Evolutionary conservation across 37 sponge, comb jelly and placozoan genomes (phyloP).

Genomic region (Spongilla lacustris): DNA sequence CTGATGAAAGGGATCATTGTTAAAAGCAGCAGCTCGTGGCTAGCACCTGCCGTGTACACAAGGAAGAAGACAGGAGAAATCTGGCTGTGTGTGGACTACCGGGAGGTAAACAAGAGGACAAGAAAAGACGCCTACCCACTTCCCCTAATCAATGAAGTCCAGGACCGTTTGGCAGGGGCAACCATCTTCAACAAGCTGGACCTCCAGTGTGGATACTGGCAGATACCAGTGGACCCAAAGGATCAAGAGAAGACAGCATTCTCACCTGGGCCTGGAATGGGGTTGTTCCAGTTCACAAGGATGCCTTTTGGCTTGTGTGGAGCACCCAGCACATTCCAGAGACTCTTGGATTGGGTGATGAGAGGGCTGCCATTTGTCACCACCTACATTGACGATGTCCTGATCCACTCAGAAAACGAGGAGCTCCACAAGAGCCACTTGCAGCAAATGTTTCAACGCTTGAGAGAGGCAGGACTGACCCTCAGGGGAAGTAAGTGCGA

Average conservation of each 20-base stretch:
- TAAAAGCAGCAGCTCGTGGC: slow-evolving; percentile 63
- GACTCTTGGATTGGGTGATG: slow-evolving; percentile 56
- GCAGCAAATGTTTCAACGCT: slow-evolving; percentile 48
- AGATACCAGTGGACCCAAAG: slow-evolving; percentile 52
- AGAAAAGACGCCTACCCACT: slow-evolving; percentile 68
- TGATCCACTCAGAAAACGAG: slow-evolving; percentile 24
- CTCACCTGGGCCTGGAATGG: slow-evolving; percentile 67
- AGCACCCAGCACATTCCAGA: slow-evolving; percentile 65
- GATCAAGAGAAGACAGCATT: slow-evolving; percentile 64
- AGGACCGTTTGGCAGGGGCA: slow-evolving; percentile 59
- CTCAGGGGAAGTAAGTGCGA: slow-evolving; percentile 58
- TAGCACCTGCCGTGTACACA: slow-evolving; percentile 70
- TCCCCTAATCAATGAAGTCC: slow-evolving; percentile 68
- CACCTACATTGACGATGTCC: slow-evolving; percentile 56
- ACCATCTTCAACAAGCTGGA: slow-evolving; percentile 58
- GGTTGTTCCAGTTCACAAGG: slow-evolving; percentile 53
- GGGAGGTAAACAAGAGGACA: slow-evolving; percentile 66
- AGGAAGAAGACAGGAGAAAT: slow-evolving; percentile 56
- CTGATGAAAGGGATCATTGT: slow-evolving; percentile 64
- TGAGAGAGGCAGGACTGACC: slow-evolving; percentile 59
- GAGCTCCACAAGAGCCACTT: slow-evolving; percentile 43
- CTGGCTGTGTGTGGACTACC: slow-evolving; percentile 61
- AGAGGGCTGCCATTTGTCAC: slow-evolving; percentile 53
- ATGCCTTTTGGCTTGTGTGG: slow-evolving; percentile 67
- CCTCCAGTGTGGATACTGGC: slow-evolving; percentile 71